phyloP scores from a whole-genome alignment of 2,888 invertebrate species.

The Acholoe squamosa region DNA sequence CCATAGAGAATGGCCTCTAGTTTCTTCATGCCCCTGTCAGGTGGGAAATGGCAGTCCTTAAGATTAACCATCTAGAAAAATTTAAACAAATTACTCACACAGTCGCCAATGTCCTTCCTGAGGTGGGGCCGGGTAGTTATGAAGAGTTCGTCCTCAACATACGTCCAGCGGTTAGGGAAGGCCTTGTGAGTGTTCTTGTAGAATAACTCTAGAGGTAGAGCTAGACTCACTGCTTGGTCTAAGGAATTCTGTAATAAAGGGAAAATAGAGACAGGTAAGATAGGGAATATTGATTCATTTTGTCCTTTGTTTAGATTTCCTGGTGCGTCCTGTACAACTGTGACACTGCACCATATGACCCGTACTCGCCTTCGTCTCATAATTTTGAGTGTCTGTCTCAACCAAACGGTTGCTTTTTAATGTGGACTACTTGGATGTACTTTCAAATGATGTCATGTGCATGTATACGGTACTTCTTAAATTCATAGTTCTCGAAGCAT shows the following conservation, averaged over 20 bases:
- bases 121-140: constrained; percentile 77
- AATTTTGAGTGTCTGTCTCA: too few species aligned
- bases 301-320: not conserved
- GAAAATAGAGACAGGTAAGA: not conserved
- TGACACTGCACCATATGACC: not conserved
- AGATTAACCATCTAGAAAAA: not conserved
- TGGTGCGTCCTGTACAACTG: not conserved
- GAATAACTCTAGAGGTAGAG: constrained; percentile 75
- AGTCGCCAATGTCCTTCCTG: constrained; percentile 74
- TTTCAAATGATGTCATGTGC: too few species aligned
- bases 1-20: too few species aligned
- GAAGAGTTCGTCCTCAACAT: constrained; percentile 82
- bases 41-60: too few species aligned
- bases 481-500: too few species aligned
- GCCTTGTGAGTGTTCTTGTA: constrained; percentile 73
- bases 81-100: constrained; percentile 73
- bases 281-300: not conserved
- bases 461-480: too few species aligned
- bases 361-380: too few species aligned
- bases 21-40: too few species aligned
- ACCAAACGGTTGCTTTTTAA: too few species aligned
- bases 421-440: too few species aligned
- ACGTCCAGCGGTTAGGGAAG: constrained; percentile 75
- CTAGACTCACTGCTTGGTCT: constrained; percentile 73
- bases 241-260: constrained; percentile 72